Conservation (phyloP, 2,113 vertebrate genomes). For the Pluvianellus socialis region DNA sequence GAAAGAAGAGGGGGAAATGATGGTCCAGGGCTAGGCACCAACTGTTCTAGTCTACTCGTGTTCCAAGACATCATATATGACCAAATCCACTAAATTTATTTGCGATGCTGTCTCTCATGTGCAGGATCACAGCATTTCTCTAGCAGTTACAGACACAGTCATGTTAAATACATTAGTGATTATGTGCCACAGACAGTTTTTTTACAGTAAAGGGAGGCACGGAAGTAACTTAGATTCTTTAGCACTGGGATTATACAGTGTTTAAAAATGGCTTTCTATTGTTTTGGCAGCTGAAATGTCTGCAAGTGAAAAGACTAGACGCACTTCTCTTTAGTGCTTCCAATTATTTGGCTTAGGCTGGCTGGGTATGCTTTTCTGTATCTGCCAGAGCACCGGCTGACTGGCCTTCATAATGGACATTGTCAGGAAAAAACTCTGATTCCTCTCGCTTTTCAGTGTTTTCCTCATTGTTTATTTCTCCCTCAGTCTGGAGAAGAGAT, state of each 20-base stretch:
- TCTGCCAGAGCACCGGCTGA: background rate
- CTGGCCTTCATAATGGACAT: background rate
- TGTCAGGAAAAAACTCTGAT: background rate
- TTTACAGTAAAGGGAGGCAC: background rate
- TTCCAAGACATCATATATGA: background rate
- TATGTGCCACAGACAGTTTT: background rate
- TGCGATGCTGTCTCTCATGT: background rate
- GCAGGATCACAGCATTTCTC: background rate
- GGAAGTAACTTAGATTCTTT: conserved; percentile 11
- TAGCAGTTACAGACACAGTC: background rate
- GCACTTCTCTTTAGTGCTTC: conserved; percentile 14
- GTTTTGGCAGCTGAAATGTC: conserved; percentile 17
- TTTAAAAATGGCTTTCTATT: conserved; percentile 48
- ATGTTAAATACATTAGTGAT: conserved; percentile 20
- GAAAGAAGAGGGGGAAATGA: background rate
- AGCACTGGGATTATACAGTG: background rate
- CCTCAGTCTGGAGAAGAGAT: background rate
- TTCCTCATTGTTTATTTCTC: background rate
- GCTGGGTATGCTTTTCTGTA: background rate
- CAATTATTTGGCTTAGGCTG: conserved; percentile 34
- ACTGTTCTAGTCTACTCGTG: background rate
- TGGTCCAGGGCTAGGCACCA: background rate
- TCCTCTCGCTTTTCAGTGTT: background rate
- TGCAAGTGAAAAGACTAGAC: conserved; percentile 35
- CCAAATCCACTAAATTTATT: background rate